Base-by-base conservation (phyloP, 2,797 vertebrate genomes). In the Xenopus petersii region DNA sequence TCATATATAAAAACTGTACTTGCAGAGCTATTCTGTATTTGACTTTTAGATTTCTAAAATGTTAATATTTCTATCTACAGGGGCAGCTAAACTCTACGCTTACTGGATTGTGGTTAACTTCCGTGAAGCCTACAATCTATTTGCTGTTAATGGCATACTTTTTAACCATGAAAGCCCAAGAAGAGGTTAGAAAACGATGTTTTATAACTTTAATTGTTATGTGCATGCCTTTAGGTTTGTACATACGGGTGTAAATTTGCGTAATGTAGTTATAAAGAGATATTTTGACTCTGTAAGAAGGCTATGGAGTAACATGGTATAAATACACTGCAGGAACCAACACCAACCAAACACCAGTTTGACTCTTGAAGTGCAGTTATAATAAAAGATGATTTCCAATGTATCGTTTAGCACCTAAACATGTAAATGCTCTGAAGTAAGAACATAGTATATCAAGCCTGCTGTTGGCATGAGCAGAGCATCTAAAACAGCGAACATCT, bases 61-160 rank as follows among this genome's bases (percentile, higher is more conserved):
- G 36, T 42, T 42, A 42, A 51, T 51, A 51, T 51, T 51, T 51
- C 49, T 51, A 2, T 56, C 7, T 81, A 64, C 84, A 99, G 97
- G 97, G 60, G 97, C 92, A 58, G 97, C 97, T 6, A 98, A 99
- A 82, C 94, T 99, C 1, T 98, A 98, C 68, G 97, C 97, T 67
- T 99, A 95, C 84, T 98, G 97, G 97, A 99, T 99, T 59, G 97
- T 99, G 87, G 94, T 99, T 82, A 99, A 99, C 88, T 99, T 99
- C 88, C 89, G 96, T 70, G 97, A 99, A 84, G 97, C 97, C 76
- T 99, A 98, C 88, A 93, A 95, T 83, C 93, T 98, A 80, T 99
- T 95, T 56, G 93, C 96, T 47, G 96, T 98, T 85, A 99, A 99
- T 0, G 97, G 97, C 81, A 99, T 99, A 90, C 96, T 98, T 80